Base-by-base conservation (phyloP, 2,113 vertebrate genomes). In the Vireo altiloquus region DNA sequence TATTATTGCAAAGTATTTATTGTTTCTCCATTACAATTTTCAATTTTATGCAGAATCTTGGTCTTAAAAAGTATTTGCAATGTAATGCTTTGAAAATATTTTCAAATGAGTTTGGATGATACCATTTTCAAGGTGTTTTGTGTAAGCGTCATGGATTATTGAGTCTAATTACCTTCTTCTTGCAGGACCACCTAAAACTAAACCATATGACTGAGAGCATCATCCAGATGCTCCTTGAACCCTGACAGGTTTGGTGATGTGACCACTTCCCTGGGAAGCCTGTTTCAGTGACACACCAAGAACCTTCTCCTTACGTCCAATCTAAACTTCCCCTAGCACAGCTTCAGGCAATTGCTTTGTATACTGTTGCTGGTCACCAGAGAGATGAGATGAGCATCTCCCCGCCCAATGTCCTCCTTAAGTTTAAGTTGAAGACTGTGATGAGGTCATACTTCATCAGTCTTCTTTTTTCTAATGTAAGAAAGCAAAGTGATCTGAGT, bases 71-170 rank as follows among this genome's bases (percentile, higher is more conserved):
- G 14, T 60, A 25, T 28, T 60, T 80, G 52, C 11, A 54, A 6
- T 22, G 7, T 14, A 69, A 74, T 25, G 5, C 5, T 54, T 81
- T 60, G 25, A 74, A 77, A 81, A 64, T 3, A 31, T 46, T 50
- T 88, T 81, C 20, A 78, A 20, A 79, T 42, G 2, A 75, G 7
- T 5, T 65, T 30, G 30, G 40, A 39, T 4, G 7, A 56, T 24
- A 13, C 4, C 3, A 28, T 60, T 54, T 86, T 60, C 17, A 11
- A 86, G 22, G 28, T 78, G 4, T n/a, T 78, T 68, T 39, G 2
- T 40, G 23, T 24, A 50, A 0, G 5, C 30, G 59, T 33, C 16
- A 69, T 33, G 5, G 44, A 52, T 50, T 10, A 56, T 44, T 0
- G 0, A 68, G 27, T 42, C 15, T 27, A 53, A 37, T 23, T 53